Percentiles rank a stretch among this genome's conserved stretches.
phyloP scores from a whole-genome alignment of 2,888 invertebrate species.

The Strigamia transsilvanica region DNA sequence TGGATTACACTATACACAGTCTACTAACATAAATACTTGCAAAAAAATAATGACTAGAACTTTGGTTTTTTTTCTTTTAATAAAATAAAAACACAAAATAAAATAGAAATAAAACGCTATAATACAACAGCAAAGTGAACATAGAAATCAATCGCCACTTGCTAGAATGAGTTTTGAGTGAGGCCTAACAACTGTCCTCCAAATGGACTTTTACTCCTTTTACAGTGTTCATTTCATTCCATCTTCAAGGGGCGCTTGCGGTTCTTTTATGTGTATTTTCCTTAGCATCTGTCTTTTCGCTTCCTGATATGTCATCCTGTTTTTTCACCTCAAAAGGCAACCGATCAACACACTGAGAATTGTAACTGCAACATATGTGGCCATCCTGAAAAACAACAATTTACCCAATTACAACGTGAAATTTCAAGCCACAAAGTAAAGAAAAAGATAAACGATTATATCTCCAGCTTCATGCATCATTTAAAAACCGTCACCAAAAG shows the following conservation, averaged over 20 bases:
- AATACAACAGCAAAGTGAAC: constrained; percentile 50
- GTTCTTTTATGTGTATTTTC: constrained; percentile 24
- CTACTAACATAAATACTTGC: constrained; percentile 46
- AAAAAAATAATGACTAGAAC: constrained; percentile 52
- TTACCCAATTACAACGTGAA: background rate
- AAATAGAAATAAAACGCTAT: constrained; percentile 44
- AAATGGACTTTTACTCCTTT: constrained; percentile 16
- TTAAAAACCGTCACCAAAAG: constrained; percentile 49
- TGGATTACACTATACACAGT: constrained; percentile 42
- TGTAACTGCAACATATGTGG: constrained; percentile 68
- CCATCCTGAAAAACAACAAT: constrained; percentile 65
- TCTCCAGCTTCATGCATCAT: constrained; percentile 18
- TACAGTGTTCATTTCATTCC: background rate
- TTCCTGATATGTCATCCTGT: constrained; percentile 52
- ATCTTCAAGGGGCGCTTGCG: constrained; percentile 22
- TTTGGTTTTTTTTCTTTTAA: constrained; percentile 34
- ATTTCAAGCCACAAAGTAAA: background rate
- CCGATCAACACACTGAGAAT: constrained; percentile 65
- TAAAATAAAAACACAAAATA: constrained; percentile 18
- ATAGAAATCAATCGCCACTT: constrained; percentile 14
- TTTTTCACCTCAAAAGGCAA: constrained; percentile 18
- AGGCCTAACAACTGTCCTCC: constrained; percentile 20
- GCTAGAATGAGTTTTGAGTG: constrained; percentile 37
- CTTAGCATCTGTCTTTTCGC: constrained; percentile 2
- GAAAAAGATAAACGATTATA: background rate